Evolutionary conservation across 2,113 vertebrate genomes (phyloP), one percentile per base, ranked within the genome.

Genomic region (Tragelaphus strepsiceros): DNA sequence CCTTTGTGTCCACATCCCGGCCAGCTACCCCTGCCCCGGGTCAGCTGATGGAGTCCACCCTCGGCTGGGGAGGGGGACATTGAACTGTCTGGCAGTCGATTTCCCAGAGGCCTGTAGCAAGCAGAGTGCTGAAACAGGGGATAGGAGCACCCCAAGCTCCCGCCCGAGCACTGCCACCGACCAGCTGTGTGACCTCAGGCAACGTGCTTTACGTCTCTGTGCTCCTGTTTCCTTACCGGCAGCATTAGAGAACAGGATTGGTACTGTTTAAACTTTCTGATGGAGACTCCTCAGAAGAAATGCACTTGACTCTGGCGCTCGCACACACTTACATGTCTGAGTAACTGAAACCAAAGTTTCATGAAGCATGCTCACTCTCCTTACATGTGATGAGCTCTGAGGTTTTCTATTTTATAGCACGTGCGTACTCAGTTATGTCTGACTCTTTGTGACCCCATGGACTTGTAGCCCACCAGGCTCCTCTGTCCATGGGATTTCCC

Each of bases 391-490:
- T 0, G 6, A 16, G 1, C 54, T 83, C 58, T 91, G 93, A 49
- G 32, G 11, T 84, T 81, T 87, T 88, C 54, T 71, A 7, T 77
- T 43, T 22, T 7, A 15, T 43, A 77, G 71, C 22, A 14, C 11
- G 0, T 74, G 71, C 0, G 1, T 74, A 14, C 11, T 74, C 71
- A 74, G 35, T 74, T 11, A 7, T 0, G 3, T 77, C 71, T 77
- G 71, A 77, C 35, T 77, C 39, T 43, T 77, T 43, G 71, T 77
- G 22, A 26, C 22, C 71, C 71, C 71, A 43, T 77, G 71, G 71
- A 43, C 35, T 77, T 77, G 6, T 7, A 43, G 39, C 22, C 71
- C 22, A 22, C 22, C 22, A 43, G 71, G 12, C 71, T 26, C 12
- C 35, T 77, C 35, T 77, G 71, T 77, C 39, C 71, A 43, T 77